Evolutionary conservation across 23 tunicate genomes (phyloP), one percentile per base, ranked within the genome.

Genomic region (Clavelina lepadiformis): DNA sequence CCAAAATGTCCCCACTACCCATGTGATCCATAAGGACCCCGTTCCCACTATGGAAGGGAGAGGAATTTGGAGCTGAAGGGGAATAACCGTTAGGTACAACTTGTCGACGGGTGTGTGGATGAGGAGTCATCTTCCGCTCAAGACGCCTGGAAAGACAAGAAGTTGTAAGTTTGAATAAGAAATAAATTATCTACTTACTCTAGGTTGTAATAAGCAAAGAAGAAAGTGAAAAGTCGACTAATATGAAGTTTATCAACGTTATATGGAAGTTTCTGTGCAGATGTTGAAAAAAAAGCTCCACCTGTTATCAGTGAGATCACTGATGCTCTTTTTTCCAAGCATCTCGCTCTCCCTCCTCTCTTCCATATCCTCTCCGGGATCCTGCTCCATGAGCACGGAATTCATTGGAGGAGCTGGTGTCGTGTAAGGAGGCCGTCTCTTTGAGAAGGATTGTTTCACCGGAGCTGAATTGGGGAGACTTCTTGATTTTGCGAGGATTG

Each of bases 51-150:
- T 58, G 18, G 50, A 8, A 5, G 50, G 38, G 8, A 15, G 38
- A n/a, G 51, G 32, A 18, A n/a, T 35, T 24, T 30, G 45, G 44
- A 11, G 37, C 24, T 5, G 54, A 54, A 2, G 28, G 47, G 2
- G 71, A 46, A n/a, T 33, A 4, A 3, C 61, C 23, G 41, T 58
- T 38, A 1, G 61, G 5, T 36, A 38, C 49, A 1, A 51, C 63
- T 8, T 41, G 3, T 44, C 80, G 58, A 0, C 73, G 49, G 20
- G 71, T 50, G 38, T 72, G 58, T 20, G 95, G 95, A 56, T 86
- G 95, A 25, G 95, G 95, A n/a, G 95, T 86, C 95, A 86, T 78
- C 35, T 86, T 85, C 6, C 95, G 63, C 28, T 71, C 80, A 24
- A 58, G 50, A 54, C 72, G 38, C 26, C 75, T 78, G 66, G 5